These are phyloP conservation scores for Rhea americana DNA, from an alignment of 2,113 vertebrate genomes.

Conservation along the genomic window DNA sequence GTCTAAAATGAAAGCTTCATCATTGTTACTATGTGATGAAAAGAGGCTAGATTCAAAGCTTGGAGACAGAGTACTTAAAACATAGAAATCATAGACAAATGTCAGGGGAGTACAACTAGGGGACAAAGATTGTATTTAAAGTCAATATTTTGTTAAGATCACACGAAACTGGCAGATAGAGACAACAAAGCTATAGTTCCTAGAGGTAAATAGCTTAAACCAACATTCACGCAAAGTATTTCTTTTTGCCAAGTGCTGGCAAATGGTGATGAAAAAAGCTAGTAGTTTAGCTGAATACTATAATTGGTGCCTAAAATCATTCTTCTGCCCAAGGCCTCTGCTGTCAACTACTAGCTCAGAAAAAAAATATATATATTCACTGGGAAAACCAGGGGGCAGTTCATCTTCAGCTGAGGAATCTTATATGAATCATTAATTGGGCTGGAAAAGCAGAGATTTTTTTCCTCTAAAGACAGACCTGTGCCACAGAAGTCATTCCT, in stretches of 20 bases:
- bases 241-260: not conserved
- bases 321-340: not conserved
- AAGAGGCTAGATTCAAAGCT: not conserved
- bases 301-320: not conserved
- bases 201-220: constrained; percentile 14
- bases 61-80: not conserved
- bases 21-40: not conserved
- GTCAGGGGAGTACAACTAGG: not conserved
- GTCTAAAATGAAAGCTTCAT: not conserved
- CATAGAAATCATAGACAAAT: not conserved
- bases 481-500: not conserved
- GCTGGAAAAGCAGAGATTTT: not conserved
- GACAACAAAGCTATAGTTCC: not conserved
- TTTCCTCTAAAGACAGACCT: not conserved
- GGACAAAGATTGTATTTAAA: constrained; percentile 27
- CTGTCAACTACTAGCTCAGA: not conserved
- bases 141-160: constrained; percentile 37
- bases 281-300: not conserved
- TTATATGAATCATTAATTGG: not conserved
- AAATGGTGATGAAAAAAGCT: not conserved
- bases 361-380: not conserved
- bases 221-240: not conserved
- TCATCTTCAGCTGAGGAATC: not conserved
- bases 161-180: not conserved
- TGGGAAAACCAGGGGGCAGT: not conserved